Evolutionary conservation across 2,888 invertebrate species (phyloP).

Genomic region (Cephus spinipes): DNA sequence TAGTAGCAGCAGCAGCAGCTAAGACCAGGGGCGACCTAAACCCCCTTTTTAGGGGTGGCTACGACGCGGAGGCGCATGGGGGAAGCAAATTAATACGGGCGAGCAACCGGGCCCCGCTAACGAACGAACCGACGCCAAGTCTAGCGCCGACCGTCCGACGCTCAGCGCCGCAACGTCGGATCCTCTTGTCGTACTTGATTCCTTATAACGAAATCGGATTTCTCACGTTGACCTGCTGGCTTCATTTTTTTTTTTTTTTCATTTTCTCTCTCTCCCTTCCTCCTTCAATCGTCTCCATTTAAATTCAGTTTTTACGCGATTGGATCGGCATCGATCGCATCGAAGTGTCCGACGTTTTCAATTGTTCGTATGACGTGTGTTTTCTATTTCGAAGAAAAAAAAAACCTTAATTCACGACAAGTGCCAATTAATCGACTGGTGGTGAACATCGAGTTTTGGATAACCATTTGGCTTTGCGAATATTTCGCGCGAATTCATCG

Average conservation of each 20-base stretch:
- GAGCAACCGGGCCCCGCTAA: constrained; percentile 62
- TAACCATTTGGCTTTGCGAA: background rate
- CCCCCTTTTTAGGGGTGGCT: constrained; percentile 42
- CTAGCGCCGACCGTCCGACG: constrained; percentile 60
- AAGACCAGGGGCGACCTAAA: constrained; percentile 55
- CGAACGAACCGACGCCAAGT: constrained; percentile 64
- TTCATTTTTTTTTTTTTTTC: constrained; percentile 27
- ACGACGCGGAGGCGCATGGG: constrained; percentile 20
- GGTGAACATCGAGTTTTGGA: background rate
- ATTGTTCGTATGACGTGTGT: background rate
- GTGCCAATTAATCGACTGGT: background rate
- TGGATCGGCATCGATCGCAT: background rate
- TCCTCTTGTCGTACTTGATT: constrained; percentile 19
- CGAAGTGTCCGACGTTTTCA: background rate
- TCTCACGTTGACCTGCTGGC: background rate
- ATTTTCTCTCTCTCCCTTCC: constrained; percentile 14
- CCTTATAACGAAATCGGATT: constrained; percentile 17
- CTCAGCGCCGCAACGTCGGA: constrained; percentile 50
- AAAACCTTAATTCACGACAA: background rate
- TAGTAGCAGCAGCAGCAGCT: constrained; percentile 40
- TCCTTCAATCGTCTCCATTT: constrained; percentile 2
- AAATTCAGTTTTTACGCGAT: background rate
- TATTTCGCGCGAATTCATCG: background rate
- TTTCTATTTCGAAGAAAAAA: background rate
- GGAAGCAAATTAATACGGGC: constrained; percentile 65